Conservation (phyloP, 2,888 invertebrate species). For the Hypercompe scribonia region DNA sequence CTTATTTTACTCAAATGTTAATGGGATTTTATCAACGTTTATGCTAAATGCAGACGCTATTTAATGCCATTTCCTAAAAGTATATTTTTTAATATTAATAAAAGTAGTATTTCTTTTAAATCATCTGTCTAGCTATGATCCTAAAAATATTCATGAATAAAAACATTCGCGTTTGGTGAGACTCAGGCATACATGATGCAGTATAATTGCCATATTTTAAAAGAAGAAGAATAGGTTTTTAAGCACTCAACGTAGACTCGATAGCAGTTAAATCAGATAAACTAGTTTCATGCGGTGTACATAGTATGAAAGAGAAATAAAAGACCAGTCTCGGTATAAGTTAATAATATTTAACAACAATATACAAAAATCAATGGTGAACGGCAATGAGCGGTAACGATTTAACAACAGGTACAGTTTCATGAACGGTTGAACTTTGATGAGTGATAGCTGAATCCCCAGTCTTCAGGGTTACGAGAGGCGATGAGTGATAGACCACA, state of each 20-base stretch:
- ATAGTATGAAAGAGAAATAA: not conserved
- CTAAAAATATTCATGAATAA: not conserved
- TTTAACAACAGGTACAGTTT: constrained; percentile 69
- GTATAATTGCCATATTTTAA: too few relatives aligned
- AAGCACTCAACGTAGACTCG: not conserved
- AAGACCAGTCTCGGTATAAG: not conserved
- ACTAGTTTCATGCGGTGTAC: not conserved
- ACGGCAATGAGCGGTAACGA: constrained; percentile 60
- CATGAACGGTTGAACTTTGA: constrained; percentile 81
- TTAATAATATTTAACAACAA: constrained; percentile 40
- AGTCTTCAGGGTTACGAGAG: constrained; percentile 59
- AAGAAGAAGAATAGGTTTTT: too few relatives aligned
- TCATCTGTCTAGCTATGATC: not conserved
- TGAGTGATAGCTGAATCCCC: constrained; percentile 81
- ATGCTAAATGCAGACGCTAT: not conserved
- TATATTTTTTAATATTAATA: not conserved
- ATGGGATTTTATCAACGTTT: not conserved
- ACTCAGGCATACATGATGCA: too few relatives aligned
- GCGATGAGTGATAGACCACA: constrained; percentile 61
- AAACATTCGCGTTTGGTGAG: not conserved
- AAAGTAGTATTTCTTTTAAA: not conserved
- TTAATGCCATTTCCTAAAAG: not conserved
- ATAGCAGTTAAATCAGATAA: not conserved
- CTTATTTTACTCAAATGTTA: not conserved
- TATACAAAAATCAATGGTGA: constrained; percentile 58